A percentile compares a stretch with the other conserved stretches of the same genome.
phyloP scores from a whole-genome alignment of 2,888 invertebrate genomes.

The Aleiodes leptofemur region DNA sequence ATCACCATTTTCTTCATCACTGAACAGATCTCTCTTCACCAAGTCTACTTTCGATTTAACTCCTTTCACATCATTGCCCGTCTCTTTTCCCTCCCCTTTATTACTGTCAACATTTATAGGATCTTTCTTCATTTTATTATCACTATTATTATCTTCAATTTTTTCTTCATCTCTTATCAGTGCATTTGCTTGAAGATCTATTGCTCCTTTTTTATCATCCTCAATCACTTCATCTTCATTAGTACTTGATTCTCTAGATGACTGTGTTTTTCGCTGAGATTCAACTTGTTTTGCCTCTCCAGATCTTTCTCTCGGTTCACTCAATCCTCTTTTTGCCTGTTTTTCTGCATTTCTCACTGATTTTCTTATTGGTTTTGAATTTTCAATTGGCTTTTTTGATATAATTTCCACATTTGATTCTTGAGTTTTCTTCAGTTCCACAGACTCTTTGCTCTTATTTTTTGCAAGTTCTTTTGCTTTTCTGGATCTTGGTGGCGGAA shows the following conservation, averaged over 20 bases:
- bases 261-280: conserved; percentile 3
- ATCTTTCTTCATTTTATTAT: not conserved
- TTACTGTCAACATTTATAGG: not conserved
- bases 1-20: conserved; percentile 63
- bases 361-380: not conserved
- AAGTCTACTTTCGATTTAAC: conserved; percentile 66
- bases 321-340: conserved; percentile 19
- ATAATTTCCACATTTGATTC: conserved; percentile 11
- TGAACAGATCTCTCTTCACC: conserved; percentile 70
- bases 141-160: not conserved
- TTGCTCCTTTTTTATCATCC: not conserved
- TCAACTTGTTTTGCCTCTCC: not conserved
- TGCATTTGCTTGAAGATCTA: no score
- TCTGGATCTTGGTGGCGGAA: not conserved
- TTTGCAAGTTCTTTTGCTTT: not conserved
- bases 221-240: conserved; percentile 7
- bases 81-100: conserved; percentile 4
- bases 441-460: not conserved
- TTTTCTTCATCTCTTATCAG: conserved; percentile 1
- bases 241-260: conserved; percentile 1
- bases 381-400: not conserved
- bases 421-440: conserved; percentile 2
- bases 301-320: conserved; percentile 15
- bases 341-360: conserved; percentile 33
- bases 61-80: conserved; percentile 29